Evolutionary conservation across 2,113 vertebrate genomes (phyloP).

Genomic region (Shinisaurus crocodilurus): DNA sequence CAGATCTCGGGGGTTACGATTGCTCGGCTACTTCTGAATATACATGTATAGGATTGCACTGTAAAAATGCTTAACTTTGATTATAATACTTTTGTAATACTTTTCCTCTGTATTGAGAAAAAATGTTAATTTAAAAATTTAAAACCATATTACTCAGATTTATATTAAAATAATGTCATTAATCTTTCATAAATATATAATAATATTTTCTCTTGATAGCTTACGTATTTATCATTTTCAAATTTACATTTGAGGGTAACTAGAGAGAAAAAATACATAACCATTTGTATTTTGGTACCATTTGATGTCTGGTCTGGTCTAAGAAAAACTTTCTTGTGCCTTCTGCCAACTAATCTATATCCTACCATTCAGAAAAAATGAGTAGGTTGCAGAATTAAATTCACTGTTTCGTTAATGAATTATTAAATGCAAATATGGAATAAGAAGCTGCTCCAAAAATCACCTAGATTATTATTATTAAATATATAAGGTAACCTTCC

Average conservation of each 20-base stretch:
- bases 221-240: not conserved
- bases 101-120: not conserved
- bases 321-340: not conserved
- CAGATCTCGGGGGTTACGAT: not conserved
- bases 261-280: not conserved
- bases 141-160: not conserved
- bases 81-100: not conserved
- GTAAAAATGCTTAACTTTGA: not conserved
- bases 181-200: not conserved
- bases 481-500: conserved; percentile 9
- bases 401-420: conserved; percentile 32
- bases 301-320: not conserved
- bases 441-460: not conserved
- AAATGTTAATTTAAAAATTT: not conserved
- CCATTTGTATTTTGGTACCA: not conserved
- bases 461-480: not conserved
- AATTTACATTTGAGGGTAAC: not conserved
- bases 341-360: conserved; percentile 13
- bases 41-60: not conserved
- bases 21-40: not conserved
- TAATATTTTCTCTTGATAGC: not conserved
- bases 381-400: not conserved
- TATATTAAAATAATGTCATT: not conserved
- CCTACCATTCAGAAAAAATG: conserved; percentile 9
- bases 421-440: not conserved